Base-by-base conservation (phyloP, 2,888 invertebrate genomes). In the Augiades crinisus region DNA sequence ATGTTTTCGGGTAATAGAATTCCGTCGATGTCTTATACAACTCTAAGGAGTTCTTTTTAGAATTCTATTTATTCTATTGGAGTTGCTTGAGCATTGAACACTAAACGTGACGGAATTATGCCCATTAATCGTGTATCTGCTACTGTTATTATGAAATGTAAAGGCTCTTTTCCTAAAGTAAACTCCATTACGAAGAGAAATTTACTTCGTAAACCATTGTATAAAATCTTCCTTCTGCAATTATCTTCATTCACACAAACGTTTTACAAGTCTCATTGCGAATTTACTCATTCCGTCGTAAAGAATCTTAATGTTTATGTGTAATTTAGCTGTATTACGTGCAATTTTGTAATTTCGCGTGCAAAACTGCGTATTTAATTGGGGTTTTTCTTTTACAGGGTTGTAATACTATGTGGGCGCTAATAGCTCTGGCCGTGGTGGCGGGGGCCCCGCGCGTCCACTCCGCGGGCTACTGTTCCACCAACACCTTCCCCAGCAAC, bases 381-480 rank as follows among this genome's bases (percentile, higher is more conserved):
- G 34, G 37, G 30, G 19, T 52, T 33, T 52, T 33, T 46, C 45
- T n/a, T 49, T 57, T 58, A 4, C 63, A 79, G 74, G 65, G 79
- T 76, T 76, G n/a, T 64, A 59, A 66, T 54, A 66, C 62, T 58
- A 79, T 80, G 80, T 77, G 74, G 78, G 54, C 69, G 60, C 60
- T 75, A 17, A 54, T 74, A 54, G 66, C 70, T 54, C 57, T 84
- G 66, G 66, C 70, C 51, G 60, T 77, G 62, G 59, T 75, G 61
- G 66, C 72, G 54, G 59, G 67, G 45, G 65, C 64, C 19, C 58
- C 70, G 31, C 57, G 63, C 45, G 74, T 72, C 13, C 71, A 72
- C 47, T 76, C 79, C 24, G 74, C 77, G 27, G 83, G 80, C 51
- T 93, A 93, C 76, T 94, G 94, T 72, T 90, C 92, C 16, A 78